Conservation (phyloP, 92 coral and sea anemone genomes). For the Virgularia gustaviana region DNA sequence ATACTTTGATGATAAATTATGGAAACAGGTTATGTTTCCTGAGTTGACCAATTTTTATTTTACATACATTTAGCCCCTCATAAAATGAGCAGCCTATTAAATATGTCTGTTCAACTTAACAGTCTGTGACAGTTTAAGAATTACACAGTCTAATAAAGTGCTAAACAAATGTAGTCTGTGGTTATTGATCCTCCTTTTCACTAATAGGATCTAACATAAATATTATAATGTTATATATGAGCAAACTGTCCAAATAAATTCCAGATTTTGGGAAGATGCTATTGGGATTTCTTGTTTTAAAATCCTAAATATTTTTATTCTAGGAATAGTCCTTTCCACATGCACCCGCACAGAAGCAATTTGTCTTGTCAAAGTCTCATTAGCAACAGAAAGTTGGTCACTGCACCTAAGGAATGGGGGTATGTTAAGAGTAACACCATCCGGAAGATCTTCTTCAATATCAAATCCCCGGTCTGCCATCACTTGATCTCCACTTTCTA, state of each 20-base stretch:
- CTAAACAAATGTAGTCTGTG: not conserved
- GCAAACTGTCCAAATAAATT: not conserved
- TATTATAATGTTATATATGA: slow-evolving; percentile 26
- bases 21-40: slow-evolving; percentile 27
- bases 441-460: slow-evolving; percentile 46
- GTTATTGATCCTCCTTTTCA: not conserved
- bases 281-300: slow-evolving; percentile 31
- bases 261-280: slow-evolving; percentile 19
- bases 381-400: slow-evolving; percentile 13
- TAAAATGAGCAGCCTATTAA: not conserved
- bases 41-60: slow-evolving; percentile 29
- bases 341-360: slow-evolving; percentile 29
- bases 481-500: slow-evolving; percentile 39
- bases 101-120: not conserved
- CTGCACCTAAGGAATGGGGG: slow-evolving; percentile 31
- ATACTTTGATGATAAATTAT: not conserved
- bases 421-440: slow-evolving; percentile 34
- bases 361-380: slow-evolving; percentile 24
- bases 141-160: not conserved
- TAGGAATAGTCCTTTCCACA: slow-evolving; percentile 16
- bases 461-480: slow-evolving; percentile 57
- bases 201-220: not conserved
- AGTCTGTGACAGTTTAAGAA: not conserved
- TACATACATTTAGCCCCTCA: slow-evolving; percentile 3
- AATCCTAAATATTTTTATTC: not conserved